Conservation (phyloP, 2,797 vertebrate genomes). For the Parotocinclus haroldoi region DNA sequence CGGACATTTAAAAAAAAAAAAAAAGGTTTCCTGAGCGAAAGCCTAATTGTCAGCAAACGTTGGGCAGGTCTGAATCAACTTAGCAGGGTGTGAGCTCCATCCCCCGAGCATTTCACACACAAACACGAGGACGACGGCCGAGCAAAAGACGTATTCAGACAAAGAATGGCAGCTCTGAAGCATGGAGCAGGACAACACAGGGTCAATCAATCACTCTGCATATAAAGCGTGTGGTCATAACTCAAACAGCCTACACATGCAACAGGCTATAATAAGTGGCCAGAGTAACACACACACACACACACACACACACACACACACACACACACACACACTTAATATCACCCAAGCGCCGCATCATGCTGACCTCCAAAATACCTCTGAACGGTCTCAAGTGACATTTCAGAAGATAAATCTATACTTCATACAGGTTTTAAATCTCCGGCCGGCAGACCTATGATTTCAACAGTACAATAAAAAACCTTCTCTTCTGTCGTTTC, state of each 20-base stretch:
- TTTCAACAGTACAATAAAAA: too few species aligned
- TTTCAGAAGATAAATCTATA: too few species aligned
- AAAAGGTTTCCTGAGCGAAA: constrained; percentile 32
- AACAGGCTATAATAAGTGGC: background rate
- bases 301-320: too few species aligned
- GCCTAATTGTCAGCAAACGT: constrained; percentile 36
- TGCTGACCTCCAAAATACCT: too few species aligned
- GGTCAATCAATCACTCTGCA: constrained; percentile 1
- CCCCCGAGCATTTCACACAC: constrained; percentile 32
- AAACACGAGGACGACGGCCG: constrained; percentile 26
- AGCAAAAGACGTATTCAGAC: constrained; percentile 18
- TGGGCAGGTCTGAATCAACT: constrained; percentile 15
- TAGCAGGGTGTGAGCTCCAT: constrained; percentile 25
- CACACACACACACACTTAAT: too few species aligned
- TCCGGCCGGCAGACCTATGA: too few species aligned
- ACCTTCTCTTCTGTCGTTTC: too few species aligned
- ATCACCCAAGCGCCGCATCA: too few species aligned
- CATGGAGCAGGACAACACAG: constrained; percentile 47
- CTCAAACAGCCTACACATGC: background rate
- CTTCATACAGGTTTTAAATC: too few species aligned
- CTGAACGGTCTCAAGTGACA: too few species aligned
- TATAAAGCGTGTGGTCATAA: constrained; percentile 7
- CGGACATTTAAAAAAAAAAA: constrained; percentile 17
- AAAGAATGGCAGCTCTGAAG: constrained; percentile 34
- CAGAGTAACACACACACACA: background rate